Evolutionary conservation across 2,888 invertebrate genomes (phyloP), one percentile per base, ranked within the genome.

Genomic region (Allophyes oxyacanthae): DNA sequence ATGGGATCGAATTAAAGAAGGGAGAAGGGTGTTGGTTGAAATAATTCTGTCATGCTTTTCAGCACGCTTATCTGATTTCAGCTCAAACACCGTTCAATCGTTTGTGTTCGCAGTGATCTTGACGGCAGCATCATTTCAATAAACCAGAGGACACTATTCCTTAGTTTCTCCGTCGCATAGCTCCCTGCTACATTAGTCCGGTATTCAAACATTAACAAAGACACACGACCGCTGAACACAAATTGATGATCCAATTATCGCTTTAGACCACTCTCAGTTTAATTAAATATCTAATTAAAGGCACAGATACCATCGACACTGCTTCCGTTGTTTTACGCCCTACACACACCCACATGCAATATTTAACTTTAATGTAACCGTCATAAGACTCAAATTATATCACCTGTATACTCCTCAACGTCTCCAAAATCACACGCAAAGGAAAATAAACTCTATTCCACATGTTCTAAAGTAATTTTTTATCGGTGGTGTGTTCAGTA

Each of bases 281-380:
- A 88, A 92, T 92, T 91, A 91, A 85, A 85, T 82, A 77, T 81
- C 87, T 92, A 91, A 92, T 92, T 92, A 90, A 89, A 89, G 79
- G 78, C 79, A 76, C 65, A 78, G 85, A 87, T 86, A 85, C 68
- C 78, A 86, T 86, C 84, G 62, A 71, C 56, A 68, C 79, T 77
- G 86, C 81, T 86, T 88, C 88, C 88, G 88, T 85, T 88, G 84
- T 85, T 81, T 83, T 78, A 84, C 85, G 84, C 85, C 87, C 83
- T 87, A 81, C 76, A 75, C 66, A 54, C 30, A 0, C 0, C 0
- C 0, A 1, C 57, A 72, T 2, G 0, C 32, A 1, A 79, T 71
- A 74, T 38, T 13, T 6, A 6, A 70, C 71, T 49, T 52, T 79
- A 75, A 14, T 0, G 0, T 0, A 2, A 9, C 2, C 0, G 0